These are phyloP conservation scores for Achlya flavicornis DNA, from an alignment of 2,888 invertebrate species.

Conservation along the genomic window DNA sequence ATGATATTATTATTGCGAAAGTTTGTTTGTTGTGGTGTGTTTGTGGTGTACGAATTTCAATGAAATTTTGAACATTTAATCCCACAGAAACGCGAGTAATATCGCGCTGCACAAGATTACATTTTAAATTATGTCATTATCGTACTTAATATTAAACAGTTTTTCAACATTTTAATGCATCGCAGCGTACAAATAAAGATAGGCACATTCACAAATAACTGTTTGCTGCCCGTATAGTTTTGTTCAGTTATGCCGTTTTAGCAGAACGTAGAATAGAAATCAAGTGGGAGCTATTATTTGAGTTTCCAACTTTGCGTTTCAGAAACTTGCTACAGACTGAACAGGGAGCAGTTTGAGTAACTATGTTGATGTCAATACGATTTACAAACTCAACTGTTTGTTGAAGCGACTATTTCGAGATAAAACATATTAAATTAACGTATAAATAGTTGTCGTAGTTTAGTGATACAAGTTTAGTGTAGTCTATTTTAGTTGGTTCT, in stretches of 20 bases:
- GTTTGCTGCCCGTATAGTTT: background rate
- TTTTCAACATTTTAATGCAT: background rate
- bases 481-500: too few relatives aligned
- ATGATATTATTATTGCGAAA: too few relatives aligned
- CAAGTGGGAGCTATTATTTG: conserved; percentile 30
- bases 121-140: too few relatives aligned
- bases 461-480: too few relatives aligned
- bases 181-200: background rate
- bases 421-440: background rate
- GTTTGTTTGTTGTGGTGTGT: too few relatives aligned
- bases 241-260: background rate
- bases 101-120: too few relatives aligned
- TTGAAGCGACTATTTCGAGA: conserved; percentile 6
- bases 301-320: conserved; percentile 32
- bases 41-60: too few relatives aligned
- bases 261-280: conserved; percentile 9
- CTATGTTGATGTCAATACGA: conserved; percentile 29
- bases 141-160: too few relatives aligned
- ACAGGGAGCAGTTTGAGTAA: conserved; percentile 24
- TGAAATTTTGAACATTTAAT: too few relatives aligned
- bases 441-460: too few relatives aligned
- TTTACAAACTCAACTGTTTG: conserved; percentile 12
- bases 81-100: too few relatives aligned
- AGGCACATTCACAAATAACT: background rate
- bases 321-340: conserved; percentile 22